Conservation (phyloP, 2,113 vertebrate species). For the Festucalex cinctus region DNA sequence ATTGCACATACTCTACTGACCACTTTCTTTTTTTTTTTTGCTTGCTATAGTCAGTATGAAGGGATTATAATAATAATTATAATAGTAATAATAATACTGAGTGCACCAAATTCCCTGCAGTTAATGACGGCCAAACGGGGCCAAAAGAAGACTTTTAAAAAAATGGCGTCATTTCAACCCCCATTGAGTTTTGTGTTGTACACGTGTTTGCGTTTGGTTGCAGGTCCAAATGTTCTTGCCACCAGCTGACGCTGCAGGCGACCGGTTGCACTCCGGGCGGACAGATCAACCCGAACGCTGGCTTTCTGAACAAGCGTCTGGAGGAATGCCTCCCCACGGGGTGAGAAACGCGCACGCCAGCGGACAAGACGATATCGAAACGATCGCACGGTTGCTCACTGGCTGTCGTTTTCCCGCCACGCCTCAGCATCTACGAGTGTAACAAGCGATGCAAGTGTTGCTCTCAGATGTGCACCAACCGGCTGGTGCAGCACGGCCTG, state of each 20-base stretch:
- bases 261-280: constrained; percentile 90
- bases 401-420: neutral
- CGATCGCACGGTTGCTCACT: neutral
- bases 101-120: too few species aligned
- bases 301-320: constrained; percentile 87
- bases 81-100: too few species aligned
- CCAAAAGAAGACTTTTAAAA: too few species aligned
- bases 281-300: constrained; percentile 83
- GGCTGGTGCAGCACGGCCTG: constrained; percentile 92
- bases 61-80: too few species aligned
- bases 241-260: constrained; percentile 91
- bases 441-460: constrained; percentile 92
- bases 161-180: too few species aligned
- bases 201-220: constrained; percentile 7
- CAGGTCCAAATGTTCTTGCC: constrained; percentile 92
- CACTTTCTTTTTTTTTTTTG: too few species aligned
- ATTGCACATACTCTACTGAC: too few species aligned
- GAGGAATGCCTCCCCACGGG: constrained; percentile 96
- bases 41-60: too few species aligned
- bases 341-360: constrained; percentile 63
- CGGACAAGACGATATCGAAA: too few species aligned
- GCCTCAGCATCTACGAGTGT: constrained; percentile 88
- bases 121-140: too few species aligned
- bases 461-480: constrained; percentile 87
- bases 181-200: neutral